Percentiles rank a stretch among this genome's conserved stretches.
Evolutionary conservation across 2,113 vertebrate genomes (phyloP).

Genomic region (Axis porcinus): DNA sequence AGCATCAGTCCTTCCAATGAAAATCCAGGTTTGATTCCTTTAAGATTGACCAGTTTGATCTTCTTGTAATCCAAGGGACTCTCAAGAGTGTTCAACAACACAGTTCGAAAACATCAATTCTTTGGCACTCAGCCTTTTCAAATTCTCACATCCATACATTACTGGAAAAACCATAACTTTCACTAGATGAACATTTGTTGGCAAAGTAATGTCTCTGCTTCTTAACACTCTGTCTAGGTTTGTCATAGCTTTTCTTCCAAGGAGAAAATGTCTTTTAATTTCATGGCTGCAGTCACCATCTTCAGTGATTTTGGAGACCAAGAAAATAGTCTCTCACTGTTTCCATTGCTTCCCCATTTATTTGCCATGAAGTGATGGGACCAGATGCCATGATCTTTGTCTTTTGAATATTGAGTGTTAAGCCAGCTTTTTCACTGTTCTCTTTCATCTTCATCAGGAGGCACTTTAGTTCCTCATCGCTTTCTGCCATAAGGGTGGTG

Average conservation of each 20-base stretch:
- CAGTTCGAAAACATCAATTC: background rate
- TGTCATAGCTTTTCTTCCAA: background rate
- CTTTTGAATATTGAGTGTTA: background rate
- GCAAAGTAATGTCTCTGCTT: background rate
- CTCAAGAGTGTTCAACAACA: background rate
- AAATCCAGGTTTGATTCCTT: background rate
- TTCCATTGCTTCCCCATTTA: background rate
- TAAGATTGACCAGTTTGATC: rapidly evolving
- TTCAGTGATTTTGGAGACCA: background rate
- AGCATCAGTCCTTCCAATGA: background rate
- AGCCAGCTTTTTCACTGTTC: background rate
- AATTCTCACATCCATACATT: background rate
- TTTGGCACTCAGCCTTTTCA: background rate
- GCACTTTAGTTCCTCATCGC: background rate
- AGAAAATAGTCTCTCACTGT: background rate
- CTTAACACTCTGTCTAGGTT: background rate
- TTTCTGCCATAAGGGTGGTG: background rate
- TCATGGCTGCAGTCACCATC: background rate
- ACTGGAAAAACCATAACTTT: background rate
- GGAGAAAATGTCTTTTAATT: background rate
- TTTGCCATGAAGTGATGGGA: background rate
- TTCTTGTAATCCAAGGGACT: background rate
- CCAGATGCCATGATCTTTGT: background rate
- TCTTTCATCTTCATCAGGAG: background rate
- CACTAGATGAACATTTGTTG: background rate